These are phyloP conservation scores for Ptyas mucosa DNA, from an alignment of 2,113 vertebrate species.

Conservation along the genomic window DNA sequence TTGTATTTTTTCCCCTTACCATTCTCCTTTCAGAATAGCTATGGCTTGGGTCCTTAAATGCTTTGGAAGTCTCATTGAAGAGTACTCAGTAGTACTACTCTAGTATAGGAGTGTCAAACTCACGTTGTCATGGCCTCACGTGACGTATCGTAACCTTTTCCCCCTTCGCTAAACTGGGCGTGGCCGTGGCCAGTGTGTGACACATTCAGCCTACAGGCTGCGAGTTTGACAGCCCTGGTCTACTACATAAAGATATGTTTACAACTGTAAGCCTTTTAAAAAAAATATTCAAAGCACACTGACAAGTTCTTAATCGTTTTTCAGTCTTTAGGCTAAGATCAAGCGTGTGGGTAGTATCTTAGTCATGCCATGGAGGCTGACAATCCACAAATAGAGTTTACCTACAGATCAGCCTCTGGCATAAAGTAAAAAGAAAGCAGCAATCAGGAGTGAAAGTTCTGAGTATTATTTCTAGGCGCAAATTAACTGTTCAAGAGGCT, in stretches of 20 bases:
- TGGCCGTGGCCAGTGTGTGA: no score
- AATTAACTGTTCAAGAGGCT: background rate
- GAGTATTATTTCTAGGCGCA: background rate
- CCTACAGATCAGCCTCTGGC: background rate
- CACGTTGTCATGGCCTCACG: no score
- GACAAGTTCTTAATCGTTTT: background rate
- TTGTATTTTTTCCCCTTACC: background rate
- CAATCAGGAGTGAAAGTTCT: background rate
- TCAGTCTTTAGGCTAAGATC: background rate
- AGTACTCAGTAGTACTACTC: background rate
- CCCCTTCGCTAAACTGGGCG: no score
- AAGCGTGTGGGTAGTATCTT: background rate
- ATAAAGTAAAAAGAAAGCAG: background rate
- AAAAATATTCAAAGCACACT: background rate
- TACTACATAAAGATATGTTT: background rate
- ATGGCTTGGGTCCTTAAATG: background rate
- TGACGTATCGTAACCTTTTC: no score
- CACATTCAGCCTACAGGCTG: rapidly evolving
- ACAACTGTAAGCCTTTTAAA: background rate
- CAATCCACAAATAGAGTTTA: background rate
- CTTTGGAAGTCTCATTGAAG: background rate
- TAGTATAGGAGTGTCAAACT: background rate
- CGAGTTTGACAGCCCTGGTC: no score
- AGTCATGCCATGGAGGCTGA: background rate
- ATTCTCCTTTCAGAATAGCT: background rate